Conservation (phyloP, 2,113 vertebrate species). For the Theristicus caerulescens region DNA sequence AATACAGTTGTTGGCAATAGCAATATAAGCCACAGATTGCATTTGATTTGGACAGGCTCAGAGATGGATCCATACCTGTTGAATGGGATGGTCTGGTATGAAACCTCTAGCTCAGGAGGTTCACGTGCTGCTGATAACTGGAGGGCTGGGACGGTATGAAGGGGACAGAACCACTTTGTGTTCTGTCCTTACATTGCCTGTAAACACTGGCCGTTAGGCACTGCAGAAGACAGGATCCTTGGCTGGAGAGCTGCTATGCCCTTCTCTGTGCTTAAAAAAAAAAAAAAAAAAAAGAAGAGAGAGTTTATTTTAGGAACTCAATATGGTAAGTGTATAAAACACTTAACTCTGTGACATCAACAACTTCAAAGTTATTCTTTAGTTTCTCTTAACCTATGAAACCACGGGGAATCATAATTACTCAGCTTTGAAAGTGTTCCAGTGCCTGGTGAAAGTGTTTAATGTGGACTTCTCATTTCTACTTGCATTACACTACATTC, state of each 20-base stretch:
- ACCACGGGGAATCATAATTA: background rate
- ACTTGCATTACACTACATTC: background rate
- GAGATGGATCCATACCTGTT: background rate
- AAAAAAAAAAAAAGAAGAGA: background rate
- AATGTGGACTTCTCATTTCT: constrained; percentile 31
- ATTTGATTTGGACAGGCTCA: background rate
- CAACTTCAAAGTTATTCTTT: constrained; percentile 39
- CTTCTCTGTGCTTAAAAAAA: background rate
- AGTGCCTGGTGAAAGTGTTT: constrained; percentile 37
- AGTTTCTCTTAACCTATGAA: constrained; percentile 50
- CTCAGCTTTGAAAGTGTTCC: constrained; percentile 39
- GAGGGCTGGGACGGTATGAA: background rate
- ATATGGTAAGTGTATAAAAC: constrained; percentile 32
- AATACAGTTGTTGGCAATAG: background rate
- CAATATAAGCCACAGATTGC: background rate
- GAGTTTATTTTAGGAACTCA: constrained; percentile 49
- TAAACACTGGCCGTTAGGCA: background rate
- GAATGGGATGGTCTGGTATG: background rate
- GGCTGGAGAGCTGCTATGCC: background rate
- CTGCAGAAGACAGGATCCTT: background rate
- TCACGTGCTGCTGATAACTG: background rate
- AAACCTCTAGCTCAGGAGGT: background rate
- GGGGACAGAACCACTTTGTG: background rate
- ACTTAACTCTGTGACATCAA: constrained; percentile 34
- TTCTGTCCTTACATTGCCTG: background rate